Evolutionary conservation across 1,140 invertebrate genomes (phyloP).

Genomic region (Akabosia matsudoensis): DNA sequence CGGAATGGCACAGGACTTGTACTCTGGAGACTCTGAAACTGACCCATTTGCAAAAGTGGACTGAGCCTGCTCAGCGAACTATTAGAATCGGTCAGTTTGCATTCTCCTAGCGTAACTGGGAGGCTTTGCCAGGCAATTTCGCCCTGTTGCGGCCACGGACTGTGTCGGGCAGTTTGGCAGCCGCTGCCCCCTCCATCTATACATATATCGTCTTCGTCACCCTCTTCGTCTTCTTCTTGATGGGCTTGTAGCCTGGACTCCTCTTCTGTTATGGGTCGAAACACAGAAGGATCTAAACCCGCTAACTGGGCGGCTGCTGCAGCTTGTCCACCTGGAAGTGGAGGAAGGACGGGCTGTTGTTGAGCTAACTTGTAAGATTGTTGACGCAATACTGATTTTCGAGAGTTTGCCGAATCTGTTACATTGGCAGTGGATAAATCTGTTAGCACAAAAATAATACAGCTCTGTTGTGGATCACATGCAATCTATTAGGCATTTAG

Average conservation of each 20-base stretch:
- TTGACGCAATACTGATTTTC: conserved; percentile 61
- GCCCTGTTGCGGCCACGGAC: conserved; percentile 30
- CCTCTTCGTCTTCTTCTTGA: conserved; percentile 44
- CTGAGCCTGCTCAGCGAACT: conserved; percentile 41
- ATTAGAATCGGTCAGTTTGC: conserved; percentile 45
- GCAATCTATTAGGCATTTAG: conserved; percentile 4
- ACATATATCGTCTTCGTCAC: conserved; percentile 34
- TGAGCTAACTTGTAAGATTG: conserved; percentile 74
- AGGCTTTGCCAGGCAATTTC: conserved; percentile 40
- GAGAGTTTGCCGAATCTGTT: conserved; percentile 7
- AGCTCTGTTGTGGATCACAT: conserved; percentile 18
- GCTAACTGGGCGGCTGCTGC: conserved; percentile 46
- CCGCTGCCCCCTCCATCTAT: neutral
- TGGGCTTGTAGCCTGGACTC: conserved; percentile 43
- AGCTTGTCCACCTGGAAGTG: conserved; percentile 51
- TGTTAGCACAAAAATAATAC: conserved; percentile 9
- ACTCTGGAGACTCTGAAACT: conserved; percentile 33
- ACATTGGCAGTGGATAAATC: conserved; percentile 19
- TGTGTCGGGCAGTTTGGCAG: conserved; percentile 14
- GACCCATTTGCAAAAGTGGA: conserved; percentile 37
- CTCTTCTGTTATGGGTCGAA: conserved; percentile 48
- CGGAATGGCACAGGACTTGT: neutral
- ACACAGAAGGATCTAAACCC: conserved; percentile 35
- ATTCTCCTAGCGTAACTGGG: conserved; percentile 44
- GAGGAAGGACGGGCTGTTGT: conserved; percentile 60